Evolutionary conservation across 2,797 vertebrate genomes (phyloP).

Genomic region (Cossypha heuglini): DNA sequence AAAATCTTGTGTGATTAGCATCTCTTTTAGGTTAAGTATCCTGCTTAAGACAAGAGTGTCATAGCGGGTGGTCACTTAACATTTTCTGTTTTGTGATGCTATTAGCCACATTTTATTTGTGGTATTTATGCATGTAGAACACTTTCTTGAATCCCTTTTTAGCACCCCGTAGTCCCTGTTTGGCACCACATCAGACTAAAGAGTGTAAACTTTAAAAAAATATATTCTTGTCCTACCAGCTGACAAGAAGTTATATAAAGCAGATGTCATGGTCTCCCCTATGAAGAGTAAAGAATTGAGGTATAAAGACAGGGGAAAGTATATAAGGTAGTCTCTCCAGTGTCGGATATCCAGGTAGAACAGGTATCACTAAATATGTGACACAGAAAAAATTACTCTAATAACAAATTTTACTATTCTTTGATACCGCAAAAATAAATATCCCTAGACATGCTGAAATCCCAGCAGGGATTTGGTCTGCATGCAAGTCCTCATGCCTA

Average conservation of each 20-base stretch:
- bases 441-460: neutral
- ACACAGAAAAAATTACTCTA: neutral
- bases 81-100: neutral
- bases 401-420: neutral
- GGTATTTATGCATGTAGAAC: neutral
- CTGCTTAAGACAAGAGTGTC: neutral
- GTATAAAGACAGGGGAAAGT: neutral
- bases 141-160: neutral
- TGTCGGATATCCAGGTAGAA: neutral
- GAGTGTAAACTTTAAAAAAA: neutral
- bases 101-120: neutral
- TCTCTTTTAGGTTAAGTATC: neutral
- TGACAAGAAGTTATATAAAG: neutral
- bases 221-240: neutral
- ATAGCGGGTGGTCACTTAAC: rapidly evolving
- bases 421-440: neutral
- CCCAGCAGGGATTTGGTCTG: neutral
- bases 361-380: rapidly evolving
- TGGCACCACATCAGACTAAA: neutral
- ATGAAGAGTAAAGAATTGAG: neutral
- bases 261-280: rapidly evolving
- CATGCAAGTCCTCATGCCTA: neutral
- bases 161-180: too few relatives aligned
- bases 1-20: neutral
- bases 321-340: neutral